Base-by-base conservation (phyloP, 2,888 invertebrate species). In the Drosophila neoperkinsi region DNA sequence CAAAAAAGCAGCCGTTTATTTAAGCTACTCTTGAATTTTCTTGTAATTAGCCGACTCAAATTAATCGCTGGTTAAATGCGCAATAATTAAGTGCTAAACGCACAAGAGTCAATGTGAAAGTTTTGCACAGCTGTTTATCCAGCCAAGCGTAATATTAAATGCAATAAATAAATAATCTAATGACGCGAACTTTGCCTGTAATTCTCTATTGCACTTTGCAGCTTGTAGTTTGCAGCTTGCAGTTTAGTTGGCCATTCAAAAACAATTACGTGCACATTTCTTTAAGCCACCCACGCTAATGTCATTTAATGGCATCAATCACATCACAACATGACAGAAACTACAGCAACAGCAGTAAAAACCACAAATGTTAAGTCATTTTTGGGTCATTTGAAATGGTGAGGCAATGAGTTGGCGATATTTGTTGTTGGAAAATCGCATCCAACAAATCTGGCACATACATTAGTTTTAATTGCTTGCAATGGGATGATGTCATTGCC, bases 11-110 rank as follows among this genome's bases (percentile, higher is more conserved):
- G 56, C 51, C 81, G 74, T 81, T 82, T 79, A 74, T 82, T 85
- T 60, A 70, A 85, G 61, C 30, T 16, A 51, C 61, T 30, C 21
- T 55, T 30, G n/a, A 53, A 52, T 51, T 69, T 73, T 61, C 77
- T 74, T 82, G 82, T 77, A 88, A 84, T 84, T 84, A 82, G 85
- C 80, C 87, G 57, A 55, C 70, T 66, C 59, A 67, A 84, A 72
- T 84, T 82, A 80, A 63, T 70, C 72, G 57, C 62, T 68, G 71
- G 68, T 80, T 82, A 77, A 75, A 85, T 85, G 61, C 77, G 79
- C 85, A 85, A 88, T 88, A 82, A 85, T 85, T 82, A 78, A 75
- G 85, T 85, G 85, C 64, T 87, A 87, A 83, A 68, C 75, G 73
- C 73, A 60, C 57, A 43, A 53, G 36, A 25, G 41, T 38, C 38